Evolutionary conservation across 2,888 invertebrate genomes (phyloP), one percentile per base, ranked within the genome.

Genomic region (Acrocera orbiculus): DNA sequence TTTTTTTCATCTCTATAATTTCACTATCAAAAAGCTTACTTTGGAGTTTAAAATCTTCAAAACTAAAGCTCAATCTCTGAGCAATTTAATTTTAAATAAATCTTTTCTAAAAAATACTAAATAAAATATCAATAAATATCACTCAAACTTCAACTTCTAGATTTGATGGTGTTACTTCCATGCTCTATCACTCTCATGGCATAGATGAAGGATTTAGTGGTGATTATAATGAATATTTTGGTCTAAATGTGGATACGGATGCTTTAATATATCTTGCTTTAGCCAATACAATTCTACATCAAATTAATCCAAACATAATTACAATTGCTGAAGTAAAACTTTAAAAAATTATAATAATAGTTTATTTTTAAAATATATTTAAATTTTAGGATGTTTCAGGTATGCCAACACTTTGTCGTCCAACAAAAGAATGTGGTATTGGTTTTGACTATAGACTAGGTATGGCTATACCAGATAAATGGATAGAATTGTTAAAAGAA

Each of bases 401-500:
- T 24, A 98, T 99, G 98, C 98, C 98, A 4, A 90, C 78, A 1
- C 67, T 89, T 5, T 95, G 98, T 51, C 73, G 98, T 1, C 93
- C 96, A 1, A 79, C 95, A 0, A 54, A 59, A 4, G 96, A 99
- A 61, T 98, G 93, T 27, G 95, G 95, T 3, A 68, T 75, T 40
- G 98, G 98, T 5, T 99, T 99, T 60, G 96, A 99, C 58, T 89
- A 86, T 64, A 77, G 96, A n/a, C 69, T 99, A 33, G 93, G 81
- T 13, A 99, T 99, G 98, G 90, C 96, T 16, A 83, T 99, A 47
- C 98, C 98, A 0, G 98, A 99, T 62, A 90, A 86, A 65, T 99
- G 98, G 98, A 99, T 99, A 50, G 76, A 87, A 55, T 58, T 85
- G 42, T 63, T 89, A 2, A 89, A 89, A 56, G 80, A 79, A 46